Evolutionary conservation across 2,113 vertebrate genomes (phyloP).

Genomic region (Rissa tridactyla): DNA sequence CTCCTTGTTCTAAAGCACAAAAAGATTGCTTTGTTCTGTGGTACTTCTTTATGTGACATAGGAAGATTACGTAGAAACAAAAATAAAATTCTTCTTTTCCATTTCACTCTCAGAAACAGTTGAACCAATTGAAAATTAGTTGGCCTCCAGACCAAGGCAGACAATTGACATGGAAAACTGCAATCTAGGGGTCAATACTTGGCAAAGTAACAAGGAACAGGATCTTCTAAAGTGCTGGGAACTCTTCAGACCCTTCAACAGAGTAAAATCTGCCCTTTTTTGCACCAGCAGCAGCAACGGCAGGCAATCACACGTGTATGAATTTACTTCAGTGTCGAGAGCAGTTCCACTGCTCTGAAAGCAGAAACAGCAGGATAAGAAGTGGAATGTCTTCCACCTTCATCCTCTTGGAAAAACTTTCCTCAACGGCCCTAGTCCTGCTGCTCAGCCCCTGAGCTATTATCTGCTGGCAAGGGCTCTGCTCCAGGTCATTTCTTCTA

Average conservation of each 20-base stretch:
- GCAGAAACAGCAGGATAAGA: neutral
- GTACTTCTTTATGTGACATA: neutral
- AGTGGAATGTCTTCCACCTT: neutral
- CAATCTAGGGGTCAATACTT: neutral
- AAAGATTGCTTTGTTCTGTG: neutral
- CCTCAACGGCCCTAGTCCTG: rapidly evolving
- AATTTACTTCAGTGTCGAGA: neutral
- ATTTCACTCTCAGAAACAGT: neutral
- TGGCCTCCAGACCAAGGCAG: neutral
- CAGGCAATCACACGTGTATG: neutral
- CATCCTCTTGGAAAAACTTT: neutral
- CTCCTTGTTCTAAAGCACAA: neutral
- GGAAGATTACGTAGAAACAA: neutral
- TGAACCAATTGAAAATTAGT: neutral
- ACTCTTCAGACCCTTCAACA: neutral
- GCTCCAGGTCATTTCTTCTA: neutral
- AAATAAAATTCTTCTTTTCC: neutral
- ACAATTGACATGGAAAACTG: neutral
- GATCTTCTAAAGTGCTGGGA: neutral
- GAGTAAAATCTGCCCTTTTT: neutral
- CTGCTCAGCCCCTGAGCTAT: neutral
- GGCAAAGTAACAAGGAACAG: neutral
- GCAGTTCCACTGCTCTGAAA: neutral
- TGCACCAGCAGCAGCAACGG: neutral
- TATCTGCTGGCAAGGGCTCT: neutral